Percentiles rank a stretch among this genome's conserved stretches.
phyloP scores from a whole-genome alignment of 2,113 vertebrate genomes.

The Axis porcinus region DNA sequence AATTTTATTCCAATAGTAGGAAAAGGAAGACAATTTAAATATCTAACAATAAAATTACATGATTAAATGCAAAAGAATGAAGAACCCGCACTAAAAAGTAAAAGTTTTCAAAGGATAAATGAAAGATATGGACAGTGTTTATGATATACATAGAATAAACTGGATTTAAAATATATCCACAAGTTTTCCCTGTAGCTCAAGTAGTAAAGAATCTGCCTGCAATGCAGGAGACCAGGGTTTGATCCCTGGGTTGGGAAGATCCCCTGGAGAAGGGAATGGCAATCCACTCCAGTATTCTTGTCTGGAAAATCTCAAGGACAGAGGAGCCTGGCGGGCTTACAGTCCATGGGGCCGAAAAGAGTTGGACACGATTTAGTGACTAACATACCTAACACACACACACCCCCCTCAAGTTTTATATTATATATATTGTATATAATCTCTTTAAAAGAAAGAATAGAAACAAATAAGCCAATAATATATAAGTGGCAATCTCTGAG shows the following conservation, averaged over 20 bases:
- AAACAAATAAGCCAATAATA: not conserved
- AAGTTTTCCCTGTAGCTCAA: not conserved
- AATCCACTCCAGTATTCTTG: not conserved
- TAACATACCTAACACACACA: not conserved
- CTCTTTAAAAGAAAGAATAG: not conserved
- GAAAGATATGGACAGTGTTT: not conserved
- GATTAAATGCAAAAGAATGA: not conserved
- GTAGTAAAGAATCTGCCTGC: not conserved
- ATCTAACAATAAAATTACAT: not conserved
- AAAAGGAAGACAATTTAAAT: not conserved
- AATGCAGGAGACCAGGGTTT: not conserved
- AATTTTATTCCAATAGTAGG: not conserved
- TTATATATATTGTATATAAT: not conserved
- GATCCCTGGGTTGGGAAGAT: not conserved
- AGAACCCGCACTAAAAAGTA: not conserved
- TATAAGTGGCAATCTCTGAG: not conserved
- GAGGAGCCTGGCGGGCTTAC: not conserved
- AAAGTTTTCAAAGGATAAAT: not conserved
- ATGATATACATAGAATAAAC: not conserved
- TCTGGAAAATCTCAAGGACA: not conserved
- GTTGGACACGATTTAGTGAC: fast-evolving
- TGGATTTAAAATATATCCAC: not conserved
- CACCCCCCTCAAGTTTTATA: not conserved
- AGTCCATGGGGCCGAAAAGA: not conserved
- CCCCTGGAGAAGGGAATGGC: not conserved